A percentile compares a stretch with the other conserved stretches of the same genome.
phyloP scores from a whole-genome alignment of 2,888 invertebrate genomes.

The Caenorhabditis auriculariae region DNA sequence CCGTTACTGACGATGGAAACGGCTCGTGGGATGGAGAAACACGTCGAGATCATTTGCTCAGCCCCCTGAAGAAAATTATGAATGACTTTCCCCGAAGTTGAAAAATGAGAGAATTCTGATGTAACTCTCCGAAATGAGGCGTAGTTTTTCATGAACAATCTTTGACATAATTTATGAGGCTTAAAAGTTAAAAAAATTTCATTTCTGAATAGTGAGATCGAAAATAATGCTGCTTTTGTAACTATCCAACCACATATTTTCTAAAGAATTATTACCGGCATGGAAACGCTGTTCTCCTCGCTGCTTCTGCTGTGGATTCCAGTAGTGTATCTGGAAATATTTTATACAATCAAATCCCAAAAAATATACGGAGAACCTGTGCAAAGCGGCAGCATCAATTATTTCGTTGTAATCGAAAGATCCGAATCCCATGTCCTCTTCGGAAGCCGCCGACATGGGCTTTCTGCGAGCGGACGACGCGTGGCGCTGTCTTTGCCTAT shows the following conservation, averaged over 20 bases:
- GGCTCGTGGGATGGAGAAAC: slow-evolving; percentile 64
- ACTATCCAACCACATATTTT: background rate
- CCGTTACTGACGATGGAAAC: slow-evolving; percentile 65
- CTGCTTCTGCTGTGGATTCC: slow-evolving; percentile 24
- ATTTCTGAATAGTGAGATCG: too few species aligned
- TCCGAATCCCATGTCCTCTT: slow-evolving; percentile 62
- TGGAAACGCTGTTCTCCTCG: slow-evolving; percentile 37
- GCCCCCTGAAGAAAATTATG: slow-evolving; percentile 56
- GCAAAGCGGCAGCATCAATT: slow-evolving; percentile 38
- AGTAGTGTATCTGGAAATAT: slow-evolving; percentile 8
- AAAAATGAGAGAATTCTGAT: too few species aligned
- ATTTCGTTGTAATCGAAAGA: slow-evolving; percentile 61
- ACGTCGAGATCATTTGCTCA: slow-evolving; percentile 64
- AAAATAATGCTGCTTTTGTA: background rate
- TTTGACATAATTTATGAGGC: too few species aligned
- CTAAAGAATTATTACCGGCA: slow-evolving; percentile 19
- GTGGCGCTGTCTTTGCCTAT: slow-evolving; percentile 42
- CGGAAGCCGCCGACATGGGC: slow-evolving; percentile 44
- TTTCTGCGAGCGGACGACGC: slow-evolving; percentile 33
- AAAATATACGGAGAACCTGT: slow-evolving; percentile 4
- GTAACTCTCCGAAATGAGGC: too few species aligned
- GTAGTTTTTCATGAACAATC: too few species aligned
- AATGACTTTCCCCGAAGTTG: too few species aligned
- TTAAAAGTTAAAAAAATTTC: too few species aligned
- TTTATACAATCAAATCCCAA: background rate